These are phyloP conservation scores for Harpagifer antarcticus DNA, from an alignment of 2,797 vertebrate species.

Conservation along the genomic window DNA sequence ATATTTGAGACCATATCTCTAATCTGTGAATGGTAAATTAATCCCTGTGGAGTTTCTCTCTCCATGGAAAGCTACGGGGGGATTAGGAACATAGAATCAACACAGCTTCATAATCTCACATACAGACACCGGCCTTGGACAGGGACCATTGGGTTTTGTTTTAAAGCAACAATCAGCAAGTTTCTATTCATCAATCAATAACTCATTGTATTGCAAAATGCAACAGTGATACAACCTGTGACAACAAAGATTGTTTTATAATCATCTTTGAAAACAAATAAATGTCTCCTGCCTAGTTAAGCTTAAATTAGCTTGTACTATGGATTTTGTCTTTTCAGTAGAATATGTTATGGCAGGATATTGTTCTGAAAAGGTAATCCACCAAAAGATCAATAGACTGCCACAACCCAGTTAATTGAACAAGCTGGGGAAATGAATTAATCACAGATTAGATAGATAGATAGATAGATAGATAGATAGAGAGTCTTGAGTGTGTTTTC, in stretches of 20 bases:
- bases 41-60: conserved; percentile 75
- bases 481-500: neutral
- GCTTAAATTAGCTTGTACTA: neutral
- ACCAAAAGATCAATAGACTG: conserved; percentile 70
- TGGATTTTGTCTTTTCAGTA: conserved; percentile 59
- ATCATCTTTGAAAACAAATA: neutral
- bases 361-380: conserved; percentile 75
- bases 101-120: conserved; percentile 76
- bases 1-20: conserved; percentile 76
- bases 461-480: conserved; percentile 27
- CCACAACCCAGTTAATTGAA: conserved; percentile 72
- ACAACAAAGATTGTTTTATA: neutral
- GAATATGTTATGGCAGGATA: conserved; percentile 58
- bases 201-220: neutral
- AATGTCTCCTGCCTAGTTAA: neutral
- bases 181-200: conserved; percentile 50
- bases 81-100: conserved; percentile 81
- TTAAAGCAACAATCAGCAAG: conserved; percentile 65
- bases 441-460: conserved; percentile 36
- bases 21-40: conserved; percentile 83
- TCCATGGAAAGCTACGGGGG: conserved; percentile 68
- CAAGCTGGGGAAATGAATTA: conserved; percentile 72
- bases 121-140: conserved; percentile 62
- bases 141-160: conserved; percentile 59
- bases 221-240: neutral